Conservation (phyloP, 2,113 vertebrate species). For the Microcebus griseorufus region DNA sequence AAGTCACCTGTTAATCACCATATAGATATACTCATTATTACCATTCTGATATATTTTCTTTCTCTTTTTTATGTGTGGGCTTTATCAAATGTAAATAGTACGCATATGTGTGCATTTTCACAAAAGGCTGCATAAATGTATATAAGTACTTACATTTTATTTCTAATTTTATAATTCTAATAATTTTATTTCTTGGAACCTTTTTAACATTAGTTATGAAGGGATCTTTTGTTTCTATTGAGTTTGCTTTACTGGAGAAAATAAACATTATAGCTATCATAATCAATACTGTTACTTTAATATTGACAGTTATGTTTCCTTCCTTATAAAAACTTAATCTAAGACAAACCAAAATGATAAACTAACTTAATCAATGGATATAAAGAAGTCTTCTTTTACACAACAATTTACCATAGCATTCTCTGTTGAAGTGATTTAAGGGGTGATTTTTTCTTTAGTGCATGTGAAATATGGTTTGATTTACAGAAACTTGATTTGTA, state of each 20-base stretch:
- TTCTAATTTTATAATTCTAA: neutral
- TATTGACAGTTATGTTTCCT: constrained; percentile 9
- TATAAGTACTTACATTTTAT: neutral
- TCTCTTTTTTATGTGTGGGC: neutral
- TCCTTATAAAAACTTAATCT: neutral
- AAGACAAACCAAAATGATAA: neutral
- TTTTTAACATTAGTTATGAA: neutral
- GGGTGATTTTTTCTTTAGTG: neutral
- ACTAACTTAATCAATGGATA: neutral
- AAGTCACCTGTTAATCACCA: neutral
- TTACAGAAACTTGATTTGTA: constrained; percentile 40
- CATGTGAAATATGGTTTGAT: constrained; percentile 2
- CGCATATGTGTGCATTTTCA: neutral
- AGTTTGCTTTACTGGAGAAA: constrained; percentile 38
- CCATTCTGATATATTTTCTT: neutral
- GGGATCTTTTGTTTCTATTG: constrained; percentile 23
- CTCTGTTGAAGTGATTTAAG: neutral
- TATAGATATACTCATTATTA: neutral
- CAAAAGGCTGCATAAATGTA: neutral
- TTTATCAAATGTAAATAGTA: neutral
- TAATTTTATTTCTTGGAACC: neutral
- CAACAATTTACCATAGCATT: neutral
- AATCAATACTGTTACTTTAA: neutral
- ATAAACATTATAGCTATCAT: neutral
- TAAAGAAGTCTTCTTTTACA: constrained; percentile 17